Conservation (phyloP, 2,113 vertebrate species). For the Nymphicus hollandicus region DNA sequence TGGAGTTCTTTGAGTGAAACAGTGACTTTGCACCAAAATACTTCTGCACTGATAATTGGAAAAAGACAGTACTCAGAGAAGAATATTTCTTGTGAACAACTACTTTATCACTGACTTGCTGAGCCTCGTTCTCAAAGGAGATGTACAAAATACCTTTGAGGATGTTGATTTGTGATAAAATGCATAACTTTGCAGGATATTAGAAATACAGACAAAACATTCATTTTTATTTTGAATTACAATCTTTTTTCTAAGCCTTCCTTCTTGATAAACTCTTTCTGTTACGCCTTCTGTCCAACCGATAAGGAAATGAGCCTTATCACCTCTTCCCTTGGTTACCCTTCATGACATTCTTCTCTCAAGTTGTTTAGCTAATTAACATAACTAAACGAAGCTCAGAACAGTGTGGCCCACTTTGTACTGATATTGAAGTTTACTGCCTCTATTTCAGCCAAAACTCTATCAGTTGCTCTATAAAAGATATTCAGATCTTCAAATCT, state of each 20-base stretch:
- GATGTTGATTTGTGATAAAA: not conserved
- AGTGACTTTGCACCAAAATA: not conserved
- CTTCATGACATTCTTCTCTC: not conserved
- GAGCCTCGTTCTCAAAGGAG: not conserved
- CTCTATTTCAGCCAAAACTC: not conserved
- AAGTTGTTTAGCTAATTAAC: conserved; percentile 36
- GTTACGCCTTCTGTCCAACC: not conserved
- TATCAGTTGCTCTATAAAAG: not conserved
- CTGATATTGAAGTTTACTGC: not conserved
- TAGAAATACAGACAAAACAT: not conserved
- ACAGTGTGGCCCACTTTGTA: not conserved
- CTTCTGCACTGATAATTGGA: not conserved
- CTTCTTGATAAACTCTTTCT: conserved; percentile 6
- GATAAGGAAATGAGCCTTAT: conserved; percentile 42
- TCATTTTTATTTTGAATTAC: not conserved
- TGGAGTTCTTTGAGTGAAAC: not conserved
- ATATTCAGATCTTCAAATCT: not conserved
- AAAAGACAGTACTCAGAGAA: not conserved
- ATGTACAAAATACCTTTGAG: not conserved
- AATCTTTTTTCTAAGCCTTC: not conserved
- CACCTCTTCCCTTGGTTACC: not conserved
- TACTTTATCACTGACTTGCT: not conserved
- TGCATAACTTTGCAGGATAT: not conserved
- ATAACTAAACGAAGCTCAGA: not conserved
- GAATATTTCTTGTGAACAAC: not conserved